These are phyloP conservation scores for Ophioderma brevispina DNA, from an alignment of 35 echinoderm and acorn worm species.

Conservation along the genomic window DNA sequence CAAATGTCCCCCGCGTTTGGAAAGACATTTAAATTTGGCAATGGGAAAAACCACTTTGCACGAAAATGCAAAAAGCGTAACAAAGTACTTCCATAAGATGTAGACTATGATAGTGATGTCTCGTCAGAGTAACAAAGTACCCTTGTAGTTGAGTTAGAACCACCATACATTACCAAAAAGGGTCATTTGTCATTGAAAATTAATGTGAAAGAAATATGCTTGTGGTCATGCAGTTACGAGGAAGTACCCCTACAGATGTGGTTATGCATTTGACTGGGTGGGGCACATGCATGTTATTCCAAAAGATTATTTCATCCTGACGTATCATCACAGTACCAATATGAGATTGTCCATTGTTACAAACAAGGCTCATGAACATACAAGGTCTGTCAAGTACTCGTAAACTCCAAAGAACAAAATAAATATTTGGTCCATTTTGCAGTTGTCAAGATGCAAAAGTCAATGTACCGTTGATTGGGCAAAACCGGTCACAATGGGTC, in stretches of 20 bases:
- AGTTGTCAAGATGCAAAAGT: slow-evolving; percentile 17
- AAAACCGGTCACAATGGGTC: slow-evolving; percentile 32
- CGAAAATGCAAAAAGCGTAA: too few species aligned
- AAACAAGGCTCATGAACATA: neutral
- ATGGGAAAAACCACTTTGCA: slow-evolving; percentile 44
- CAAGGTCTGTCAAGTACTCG: neutral
- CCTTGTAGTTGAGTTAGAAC: neutral
- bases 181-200: too few species aligned
- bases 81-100: neutral
- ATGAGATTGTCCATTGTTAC: neutral
- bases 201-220: neutral
- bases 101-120: too few species aligned
- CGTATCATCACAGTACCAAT: neutral
- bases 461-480: slow-evolving; percentile 38
- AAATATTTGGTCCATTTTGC: slow-evolving; percentile 45
- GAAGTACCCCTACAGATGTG: neutral
- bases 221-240: neutral
- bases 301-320: neutral
- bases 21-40: slow-evolving; percentile 37
- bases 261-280: neutral
- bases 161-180: neutral
- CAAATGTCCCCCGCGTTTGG: slow-evolving; percentile 43
- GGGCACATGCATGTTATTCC: neutral
- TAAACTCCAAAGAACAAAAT: neutral
- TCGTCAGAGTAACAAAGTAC: neutral